Percentiles rank a stretch among this genome's conserved stretches.
Evolutionary conservation across 2,113 vertebrate genomes (phyloP).

Genomic region (Pelecanus crispus): DNA sequence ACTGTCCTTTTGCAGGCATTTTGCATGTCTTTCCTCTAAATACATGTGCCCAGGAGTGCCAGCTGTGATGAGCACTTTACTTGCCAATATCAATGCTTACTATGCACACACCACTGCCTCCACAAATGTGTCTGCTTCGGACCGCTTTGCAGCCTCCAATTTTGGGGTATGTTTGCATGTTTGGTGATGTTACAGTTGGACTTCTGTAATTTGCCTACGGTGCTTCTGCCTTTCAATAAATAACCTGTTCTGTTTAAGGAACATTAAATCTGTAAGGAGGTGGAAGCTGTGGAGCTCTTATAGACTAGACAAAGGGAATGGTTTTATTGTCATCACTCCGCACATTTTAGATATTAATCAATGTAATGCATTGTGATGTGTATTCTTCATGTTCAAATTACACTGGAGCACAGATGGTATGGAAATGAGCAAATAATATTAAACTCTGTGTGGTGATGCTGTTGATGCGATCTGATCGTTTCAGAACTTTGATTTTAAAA

Average conservation of each 20-base stretch:
- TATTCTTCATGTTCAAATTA: not conserved
- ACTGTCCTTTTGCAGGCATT: slow-evolving; percentile 80
- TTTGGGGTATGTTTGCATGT: slow-evolving; percentile 84
- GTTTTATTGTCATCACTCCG: not conserved
- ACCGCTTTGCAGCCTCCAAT: slow-evolving; percentile 96
- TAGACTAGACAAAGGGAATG: not conserved
- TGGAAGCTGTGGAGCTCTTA: not conserved
- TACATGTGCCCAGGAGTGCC: slow-evolving; percentile 98
- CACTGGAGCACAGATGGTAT: slow-evolving; percentile 12
- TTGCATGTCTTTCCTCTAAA: slow-evolving; percentile 97
- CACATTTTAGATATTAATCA: not conserved
- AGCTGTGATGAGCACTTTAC: slow-evolving; percentile 97
- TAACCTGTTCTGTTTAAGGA: not conserved
- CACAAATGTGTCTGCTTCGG: slow-evolving; percentile 95
- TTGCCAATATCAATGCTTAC: slow-evolving; percentile 99
- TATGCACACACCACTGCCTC: slow-evolving; percentile 97
- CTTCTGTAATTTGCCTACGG: not conserved
- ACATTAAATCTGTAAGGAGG: not conserved
- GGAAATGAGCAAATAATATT: not conserved
- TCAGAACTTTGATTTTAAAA: not conserved
- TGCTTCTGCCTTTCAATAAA: not conserved
- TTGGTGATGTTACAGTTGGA: not conserved
- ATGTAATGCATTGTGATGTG: not conserved
- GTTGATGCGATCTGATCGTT: not conserved
- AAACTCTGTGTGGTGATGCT: not conserved